Evolutionary conservation across 2,113 vertebrate genomes (phyloP).

Genomic region (Erythrolamprus reginae): DNA sequence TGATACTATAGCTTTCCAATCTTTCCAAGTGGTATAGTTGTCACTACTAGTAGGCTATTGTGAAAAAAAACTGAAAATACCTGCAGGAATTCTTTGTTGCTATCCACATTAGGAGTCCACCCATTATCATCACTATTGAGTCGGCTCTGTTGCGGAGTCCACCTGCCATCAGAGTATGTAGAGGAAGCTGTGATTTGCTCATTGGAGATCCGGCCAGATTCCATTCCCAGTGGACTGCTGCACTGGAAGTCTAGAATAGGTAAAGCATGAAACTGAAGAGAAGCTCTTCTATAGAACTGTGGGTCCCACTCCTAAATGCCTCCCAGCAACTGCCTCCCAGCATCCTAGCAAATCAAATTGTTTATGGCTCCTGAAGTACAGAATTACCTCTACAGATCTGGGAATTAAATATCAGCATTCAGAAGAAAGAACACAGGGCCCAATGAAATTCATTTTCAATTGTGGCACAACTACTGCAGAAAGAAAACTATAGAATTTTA

Average conservation of each 20-base stretch:
- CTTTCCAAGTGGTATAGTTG: neutral
- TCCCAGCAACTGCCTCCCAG: neutral
- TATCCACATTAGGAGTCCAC: constrained; percentile 94
- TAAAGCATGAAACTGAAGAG: neutral
- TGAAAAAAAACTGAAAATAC: constrained; percentile 56
- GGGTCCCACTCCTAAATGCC: neutral
- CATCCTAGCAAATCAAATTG: neutral
- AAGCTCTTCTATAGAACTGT: constrained; percentile 2
- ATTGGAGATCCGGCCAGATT: constrained; percentile 88
- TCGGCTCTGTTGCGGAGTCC: constrained; percentile 89
- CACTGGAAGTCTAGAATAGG: constrained; percentile 84
- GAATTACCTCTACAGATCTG: neutral
- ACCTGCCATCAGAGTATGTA: constrained; percentile 81
- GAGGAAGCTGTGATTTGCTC: constrained; percentile 93
- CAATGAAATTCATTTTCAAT: neutral
- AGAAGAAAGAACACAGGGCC: neutral
- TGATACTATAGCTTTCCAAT: neutral
- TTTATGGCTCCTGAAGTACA: constrained; percentile 18
- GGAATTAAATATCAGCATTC: neutral
- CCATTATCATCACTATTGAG: constrained; percentile 92
- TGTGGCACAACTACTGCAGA: neutral
- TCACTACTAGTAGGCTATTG: neutral
- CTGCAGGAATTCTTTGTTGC: constrained; percentile 93
- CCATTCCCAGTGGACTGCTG: constrained; percentile 89
- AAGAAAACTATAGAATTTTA: neutral